These are phyloP conservation scores for Ursus arctos DNA, from an alignment of 2,113 vertebrate species.

Conservation along the genomic window DNA sequence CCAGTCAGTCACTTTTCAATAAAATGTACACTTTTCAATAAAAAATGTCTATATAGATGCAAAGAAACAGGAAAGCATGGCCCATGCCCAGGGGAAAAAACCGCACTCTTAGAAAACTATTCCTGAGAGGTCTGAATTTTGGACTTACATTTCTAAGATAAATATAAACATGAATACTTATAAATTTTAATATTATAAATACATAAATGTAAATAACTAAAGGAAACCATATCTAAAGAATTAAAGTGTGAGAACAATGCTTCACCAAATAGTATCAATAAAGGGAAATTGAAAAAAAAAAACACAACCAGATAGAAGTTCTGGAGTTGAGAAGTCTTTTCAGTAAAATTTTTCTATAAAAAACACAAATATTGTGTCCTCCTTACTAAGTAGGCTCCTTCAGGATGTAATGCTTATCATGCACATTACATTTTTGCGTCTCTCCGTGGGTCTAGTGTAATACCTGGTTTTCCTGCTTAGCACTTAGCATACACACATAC, in stretches of 20 bases:
- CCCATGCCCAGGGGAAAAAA: background rate
- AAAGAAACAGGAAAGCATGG: background rate
- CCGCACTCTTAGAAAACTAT: background rate
- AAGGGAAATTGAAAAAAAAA: constrained; percentile 16
- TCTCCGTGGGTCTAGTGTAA: background rate
- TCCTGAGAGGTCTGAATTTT: background rate
- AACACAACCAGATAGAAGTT: background rate
- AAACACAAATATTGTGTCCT: background rate
- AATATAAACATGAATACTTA: background rate
- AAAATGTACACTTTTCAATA: background rate
- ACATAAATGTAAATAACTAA: background rate
- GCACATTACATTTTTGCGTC: background rate
- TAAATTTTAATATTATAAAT: background rate
- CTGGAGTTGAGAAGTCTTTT: background rate
- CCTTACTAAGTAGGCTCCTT: background rate
- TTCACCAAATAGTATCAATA: background rate
- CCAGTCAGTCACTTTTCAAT: background rate
- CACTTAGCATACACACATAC: background rate
- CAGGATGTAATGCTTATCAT: background rate
- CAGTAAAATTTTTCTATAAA: constrained; percentile 10
- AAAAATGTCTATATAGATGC: background rate
- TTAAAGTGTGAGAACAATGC: background rate
- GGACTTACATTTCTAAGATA: background rate
- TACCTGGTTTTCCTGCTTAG: constrained; percentile 6
- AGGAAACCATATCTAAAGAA: constrained; percentile 6